A percentile compares a stretch with the other conserved stretches of the same genome.
Evolutionary conservation across 1,140 invertebrate species (phyloP).

Genomic region (Pseudomyrmex dendroicus): DNA sequence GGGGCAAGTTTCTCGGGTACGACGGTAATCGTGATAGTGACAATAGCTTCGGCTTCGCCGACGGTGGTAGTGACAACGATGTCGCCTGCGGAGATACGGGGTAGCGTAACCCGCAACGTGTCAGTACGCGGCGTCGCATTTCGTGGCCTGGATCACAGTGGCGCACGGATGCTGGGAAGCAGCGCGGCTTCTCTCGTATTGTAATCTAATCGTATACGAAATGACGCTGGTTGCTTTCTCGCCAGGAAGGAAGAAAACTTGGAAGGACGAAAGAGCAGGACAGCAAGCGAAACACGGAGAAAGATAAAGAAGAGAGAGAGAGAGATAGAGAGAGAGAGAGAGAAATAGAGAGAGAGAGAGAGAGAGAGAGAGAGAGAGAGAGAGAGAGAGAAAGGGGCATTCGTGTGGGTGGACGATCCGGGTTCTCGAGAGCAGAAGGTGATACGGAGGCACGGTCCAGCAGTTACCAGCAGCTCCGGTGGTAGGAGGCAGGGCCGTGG

Average conservation of each 20-base stretch:
- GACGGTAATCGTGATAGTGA: background rate
- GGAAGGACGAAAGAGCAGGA: slow-evolving; percentile 10
- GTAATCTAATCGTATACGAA: slow-evolving; percentile 72
- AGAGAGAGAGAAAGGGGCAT: slow-evolving; percentile 1
- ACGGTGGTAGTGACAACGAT: background rate
- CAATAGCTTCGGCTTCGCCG: background rate
- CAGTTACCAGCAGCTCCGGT: slow-evolving; percentile 52
- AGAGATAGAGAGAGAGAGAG: slow-evolving; percentile 4
- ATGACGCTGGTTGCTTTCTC: slow-evolving; percentile 19
- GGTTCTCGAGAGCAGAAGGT: slow-evolving; percentile 66
- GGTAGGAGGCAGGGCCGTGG: slow-evolving; percentile 63
- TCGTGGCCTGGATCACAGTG: slow-evolving; percentile 33
- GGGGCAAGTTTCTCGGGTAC: background rate
- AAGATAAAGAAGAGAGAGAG: slow-evolving; percentile 18
- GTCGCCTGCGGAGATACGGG: background rate
- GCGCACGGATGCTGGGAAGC: slow-evolving; percentile 19
- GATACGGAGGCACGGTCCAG: slow-evolving; percentile 72
- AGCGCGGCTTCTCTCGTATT: slow-evolving; percentile 47
- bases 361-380: too few relatives aligned
- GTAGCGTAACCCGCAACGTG: slow-evolving; percentile 13
- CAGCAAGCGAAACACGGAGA: background rate
- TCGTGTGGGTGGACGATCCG: slow-evolving; percentile 68
- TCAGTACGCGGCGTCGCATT: slow-evolving; percentile 45
- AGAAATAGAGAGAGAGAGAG: slow-evolving; percentile 11
- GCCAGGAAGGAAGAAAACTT: slow-evolving; percentile 46